Evolutionary conservation across 2,113 vertebrate genomes (phyloP).

Genomic region (Papio anubis): DNA sequence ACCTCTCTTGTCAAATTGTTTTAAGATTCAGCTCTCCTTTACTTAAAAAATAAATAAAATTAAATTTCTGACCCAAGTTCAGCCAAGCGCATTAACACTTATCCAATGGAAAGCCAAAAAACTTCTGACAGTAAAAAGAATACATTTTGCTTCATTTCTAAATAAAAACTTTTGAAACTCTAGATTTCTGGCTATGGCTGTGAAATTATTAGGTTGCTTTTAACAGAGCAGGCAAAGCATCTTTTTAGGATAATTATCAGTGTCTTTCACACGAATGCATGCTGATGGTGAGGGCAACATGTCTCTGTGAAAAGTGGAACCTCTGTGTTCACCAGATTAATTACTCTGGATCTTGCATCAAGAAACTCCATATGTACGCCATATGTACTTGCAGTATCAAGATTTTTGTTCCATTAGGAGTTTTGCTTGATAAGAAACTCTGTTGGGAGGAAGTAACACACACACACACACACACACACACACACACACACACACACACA

Average conservation of each 20-base stretch:
- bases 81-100: background rate
- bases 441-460: background rate
- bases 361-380: background rate
- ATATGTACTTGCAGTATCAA: background rate
- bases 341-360: background rate
- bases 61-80: background rate
- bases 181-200: background rate
- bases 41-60: background rate
- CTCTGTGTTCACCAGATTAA: background rate
- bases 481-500: background rate
- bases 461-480: background rate
- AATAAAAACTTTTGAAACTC: background rate
- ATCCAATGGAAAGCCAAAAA: background rate
- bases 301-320: background rate
- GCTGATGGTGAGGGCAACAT: background rate
- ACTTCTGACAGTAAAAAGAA: constrained; percentile 8
- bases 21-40: background rate
- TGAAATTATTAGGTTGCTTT: background rate
- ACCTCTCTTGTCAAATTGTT: background rate
- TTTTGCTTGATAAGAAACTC: background rate
- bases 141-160: background rate
- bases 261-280: background rate
- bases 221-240: background rate
- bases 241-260: background rate
- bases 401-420: background rate